Base-by-base conservation (phyloP, 2,888 invertebrate genomes). In the Chrysolina oricalcia region DNA sequence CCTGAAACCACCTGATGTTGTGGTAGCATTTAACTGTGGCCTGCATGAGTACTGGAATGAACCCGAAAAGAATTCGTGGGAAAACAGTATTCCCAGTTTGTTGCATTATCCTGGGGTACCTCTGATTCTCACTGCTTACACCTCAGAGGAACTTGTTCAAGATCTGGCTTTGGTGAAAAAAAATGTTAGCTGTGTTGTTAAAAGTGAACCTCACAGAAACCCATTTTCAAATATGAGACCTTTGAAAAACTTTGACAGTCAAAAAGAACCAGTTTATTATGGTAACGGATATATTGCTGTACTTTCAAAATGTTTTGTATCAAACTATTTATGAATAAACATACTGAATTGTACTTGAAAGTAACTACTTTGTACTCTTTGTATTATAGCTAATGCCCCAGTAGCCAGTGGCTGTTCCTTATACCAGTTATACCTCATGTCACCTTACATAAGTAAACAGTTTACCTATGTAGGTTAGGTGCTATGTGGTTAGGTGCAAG, bases 21-120 rank as follows among this genome's bases (percentile, higher is more conserved):
- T 87, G 19, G 81, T 86, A 11, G 85, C 84, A 0, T 86, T 87
- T 74, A 88, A 88, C 76, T 86, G 86, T 79, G 87, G 87, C 27
- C 78, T 88, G 67, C 86, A 87, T 79, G 86, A 86, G 75, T 83
- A 78, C 73, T 74, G 62, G 73, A 8, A 74, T 71, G 10, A 59
- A 62, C 21, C 78, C 43, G 69, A 70, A 10, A 23, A 27, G 41
- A 84, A 87, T 77, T 78, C 81, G 6, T 88, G 88, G 87, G 68
- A 75, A 48, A 72, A 78, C 13, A 84, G 86, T 56, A 72, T 88
- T 41, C 74, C 80, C 10, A 77, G 70, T 69, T 78, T 88, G 23
- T 40, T 85, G 21, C 68, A 82, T 35, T 70, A 80, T 72, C 27
- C 66, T 10, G 72, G 78, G 6, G 77, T 83, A 35, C 83, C 86